A percentile compares a stretch with the other conserved stretches of the same genome.
phyloP scores from a whole-genome alignment of 2,113 vertebrate genomes.

The Setophaga petechia region DNA sequence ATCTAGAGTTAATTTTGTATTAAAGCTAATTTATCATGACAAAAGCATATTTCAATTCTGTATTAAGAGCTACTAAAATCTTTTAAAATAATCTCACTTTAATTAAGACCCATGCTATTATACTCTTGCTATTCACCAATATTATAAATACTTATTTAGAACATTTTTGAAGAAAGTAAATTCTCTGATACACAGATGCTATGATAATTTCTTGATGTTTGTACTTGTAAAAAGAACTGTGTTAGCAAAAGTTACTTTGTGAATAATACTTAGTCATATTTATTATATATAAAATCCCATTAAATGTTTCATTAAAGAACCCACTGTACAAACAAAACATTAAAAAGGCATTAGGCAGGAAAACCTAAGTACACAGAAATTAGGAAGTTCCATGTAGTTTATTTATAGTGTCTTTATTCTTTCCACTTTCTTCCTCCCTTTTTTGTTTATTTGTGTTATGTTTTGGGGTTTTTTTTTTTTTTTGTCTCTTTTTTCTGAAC shows the following conservation, averaged over 20 bases:
- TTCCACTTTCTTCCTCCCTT: neutral
- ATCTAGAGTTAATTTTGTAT: conserved; percentile 54
- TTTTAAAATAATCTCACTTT: neutral
- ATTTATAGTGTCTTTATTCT: neutral
- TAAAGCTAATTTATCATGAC: neutral
- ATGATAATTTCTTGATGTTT: neutral
- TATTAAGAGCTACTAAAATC: neutral
- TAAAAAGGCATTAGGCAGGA: neutral
- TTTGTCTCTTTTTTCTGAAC: neutral
- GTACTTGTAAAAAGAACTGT: neutral
- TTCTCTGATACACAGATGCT: neutral
- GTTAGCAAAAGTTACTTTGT: neutral
- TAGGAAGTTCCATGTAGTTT: neutral
- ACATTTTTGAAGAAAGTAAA: neutral
- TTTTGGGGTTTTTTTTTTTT: too few relatives aligned
- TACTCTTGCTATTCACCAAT: neutral
- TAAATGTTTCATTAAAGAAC: neutral
- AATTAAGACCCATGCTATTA: neutral
- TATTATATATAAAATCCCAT: neutral
- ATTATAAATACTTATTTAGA: neutral
- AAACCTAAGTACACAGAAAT: neutral
- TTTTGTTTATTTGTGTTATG: neutral
- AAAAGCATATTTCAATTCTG: neutral
- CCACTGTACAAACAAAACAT: neutral
- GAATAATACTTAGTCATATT: neutral